Evolutionary conservation across 2,113 vertebrate species (phyloP).

Genomic region (Eptatretus burgeri): DNA sequence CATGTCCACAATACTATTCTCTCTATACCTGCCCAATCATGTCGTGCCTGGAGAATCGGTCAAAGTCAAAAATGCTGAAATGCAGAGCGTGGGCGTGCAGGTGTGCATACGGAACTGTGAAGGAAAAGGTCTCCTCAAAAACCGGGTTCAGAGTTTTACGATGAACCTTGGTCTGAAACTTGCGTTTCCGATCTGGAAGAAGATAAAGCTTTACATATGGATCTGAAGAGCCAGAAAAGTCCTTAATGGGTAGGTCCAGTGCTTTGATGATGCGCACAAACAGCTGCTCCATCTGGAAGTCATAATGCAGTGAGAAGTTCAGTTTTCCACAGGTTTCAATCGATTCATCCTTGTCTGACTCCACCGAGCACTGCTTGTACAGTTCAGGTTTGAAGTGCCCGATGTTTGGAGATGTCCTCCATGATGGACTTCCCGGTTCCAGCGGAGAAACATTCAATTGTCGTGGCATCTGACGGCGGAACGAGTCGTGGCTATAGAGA

Average conservation of each 20-base stretch:
- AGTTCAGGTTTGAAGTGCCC: slow-evolving; percentile 73
- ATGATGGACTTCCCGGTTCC: slow-evolving; percentile 21
- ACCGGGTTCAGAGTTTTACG: slow-evolving; percentile 87
- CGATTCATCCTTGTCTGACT: slow-evolving; percentile 38
- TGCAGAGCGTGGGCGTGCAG: slow-evolving; percentile 67
- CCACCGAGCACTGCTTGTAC: slow-evolving; percentile 49
- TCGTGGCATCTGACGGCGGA: slow-evolving; percentile 60
- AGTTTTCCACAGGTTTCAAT: slow-evolving; percentile 62
- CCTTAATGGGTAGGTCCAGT: slow-evolving; percentile 72
- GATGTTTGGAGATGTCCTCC: slow-evolving; percentile 50
- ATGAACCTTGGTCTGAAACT: slow-evolving; percentile 90
- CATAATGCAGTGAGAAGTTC: slow-evolving; percentile 79
- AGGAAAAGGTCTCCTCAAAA: slow-evolving; percentile 72
- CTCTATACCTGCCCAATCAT: slow-evolving; percentile 42
- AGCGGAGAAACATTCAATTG: slow-evolving; percentile 70
- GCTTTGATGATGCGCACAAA: slow-evolving; percentile 61
- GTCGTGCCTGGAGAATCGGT: slow-evolving; percentile 87
- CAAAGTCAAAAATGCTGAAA: slow-evolving; percentile 95
- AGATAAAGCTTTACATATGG: slow-evolving; percentile 96
- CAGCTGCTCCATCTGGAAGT: slow-evolving; percentile 60
- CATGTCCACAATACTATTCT: too few relatives aligned
- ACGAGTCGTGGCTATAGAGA: slow-evolving; percentile 47
- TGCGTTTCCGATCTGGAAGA: slow-evolving; percentile 80
- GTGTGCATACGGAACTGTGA: slow-evolving; percentile 70
- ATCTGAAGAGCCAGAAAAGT: slow-evolving; percentile 89